These are phyloP conservation scores for Dysidea cf. avara DNA, from an alignment of 37 sponge, comb jelly and placozoan genomes.

Conservation along the genomic window DNA sequence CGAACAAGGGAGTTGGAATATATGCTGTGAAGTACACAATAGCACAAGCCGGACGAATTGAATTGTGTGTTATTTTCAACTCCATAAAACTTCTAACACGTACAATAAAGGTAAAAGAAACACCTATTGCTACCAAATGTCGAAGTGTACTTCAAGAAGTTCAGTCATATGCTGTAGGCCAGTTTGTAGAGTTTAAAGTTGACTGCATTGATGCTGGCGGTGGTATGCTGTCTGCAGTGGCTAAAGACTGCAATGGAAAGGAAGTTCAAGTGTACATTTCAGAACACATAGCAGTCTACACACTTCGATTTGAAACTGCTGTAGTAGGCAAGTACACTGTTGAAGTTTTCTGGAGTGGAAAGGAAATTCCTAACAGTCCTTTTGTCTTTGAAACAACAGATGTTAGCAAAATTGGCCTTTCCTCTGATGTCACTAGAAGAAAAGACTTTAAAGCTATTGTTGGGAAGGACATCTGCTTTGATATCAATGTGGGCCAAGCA, in stretches of 20 bases:
- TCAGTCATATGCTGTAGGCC: conserved; percentile 17
- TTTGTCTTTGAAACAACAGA: conserved; percentile 48
- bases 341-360: conserved; percentile 37
- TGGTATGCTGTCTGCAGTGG: conserved; percentile 38
- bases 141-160: conserved; percentile 17
- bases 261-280: conserved; percentile 32
- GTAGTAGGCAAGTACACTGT: conserved; percentile 50
- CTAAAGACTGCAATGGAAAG: conserved; percentile 16
- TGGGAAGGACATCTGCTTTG: too few species aligned
- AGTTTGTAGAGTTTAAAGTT: conserved; percentile 45
- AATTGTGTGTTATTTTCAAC: conserved; percentile 37
- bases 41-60: conserved; percentile 33
- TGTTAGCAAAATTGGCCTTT: conserved; percentile 24
- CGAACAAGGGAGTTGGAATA: conserved; percentile 55
- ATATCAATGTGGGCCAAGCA: neutral
- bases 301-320: conserved; percentile 23
- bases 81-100: conserved; percentile 64
- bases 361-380: conserved; percentile 57
- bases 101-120: conserved; percentile 34
- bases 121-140: conserved; percentile 63
- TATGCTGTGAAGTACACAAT: conserved; percentile 45
- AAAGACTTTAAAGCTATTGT: too few species aligned
- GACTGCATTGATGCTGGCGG: conserved; percentile 53
- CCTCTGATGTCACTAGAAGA: too few species aligned
- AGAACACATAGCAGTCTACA: conserved; percentile 32